Percentiles rank a stretch among this genome's conserved stretches.
Conservation (phyloP, 2,113 vertebrate genomes). For the Pedionomus torquatus region DNA sequence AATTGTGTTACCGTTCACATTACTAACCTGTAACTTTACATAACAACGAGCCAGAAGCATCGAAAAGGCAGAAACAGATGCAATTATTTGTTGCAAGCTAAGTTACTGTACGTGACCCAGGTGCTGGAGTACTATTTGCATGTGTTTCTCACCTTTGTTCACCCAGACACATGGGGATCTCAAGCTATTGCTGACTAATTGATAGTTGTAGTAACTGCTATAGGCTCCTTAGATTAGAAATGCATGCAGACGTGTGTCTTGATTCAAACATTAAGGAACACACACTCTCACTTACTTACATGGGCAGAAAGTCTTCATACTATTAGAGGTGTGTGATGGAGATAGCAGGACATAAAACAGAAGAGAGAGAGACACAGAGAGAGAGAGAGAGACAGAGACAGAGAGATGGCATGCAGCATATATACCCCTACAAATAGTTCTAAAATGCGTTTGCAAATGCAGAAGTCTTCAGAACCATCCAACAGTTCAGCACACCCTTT, state of each 20-base stretch:
- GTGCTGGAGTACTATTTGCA: conserved; percentile 64
- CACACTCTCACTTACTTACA: conserved; percentile 70
- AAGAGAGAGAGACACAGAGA: conserved; percentile 61
- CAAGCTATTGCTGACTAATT: conserved; percentile 77
- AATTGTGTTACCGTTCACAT: conserved; percentile 37
- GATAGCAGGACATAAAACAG: conserved; percentile 74
- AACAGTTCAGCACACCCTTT: conserved; percentile 75
- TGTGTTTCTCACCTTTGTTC: conserved; percentile 74
- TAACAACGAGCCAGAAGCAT: conserved; percentile 15
- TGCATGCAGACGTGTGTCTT: conserved; percentile 71
- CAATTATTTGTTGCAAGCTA: conserved; percentile 65
- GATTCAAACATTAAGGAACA: conserved; percentile 70
- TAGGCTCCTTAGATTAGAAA: conserved; percentile 73
- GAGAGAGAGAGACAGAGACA: conserved; percentile 63
- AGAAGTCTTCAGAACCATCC: conserved; percentile 75
- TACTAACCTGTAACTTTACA: conserved; percentile 48
- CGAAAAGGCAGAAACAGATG: conserved; percentile 31
- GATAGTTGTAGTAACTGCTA: conserved; percentile 74
- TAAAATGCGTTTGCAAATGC: conserved; percentile 75
- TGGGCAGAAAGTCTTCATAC: conserved; percentile 73
- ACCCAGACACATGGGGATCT: conserved; percentile 63
- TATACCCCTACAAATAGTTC: conserved; percentile 74
- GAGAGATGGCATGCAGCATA: conserved; percentile 71
- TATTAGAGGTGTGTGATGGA: conserved; percentile 72
- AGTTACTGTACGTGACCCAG: conserved; percentile 71